Conservation (phyloP, 2,888 invertebrate species). For the Spialia ferax region DNA sequence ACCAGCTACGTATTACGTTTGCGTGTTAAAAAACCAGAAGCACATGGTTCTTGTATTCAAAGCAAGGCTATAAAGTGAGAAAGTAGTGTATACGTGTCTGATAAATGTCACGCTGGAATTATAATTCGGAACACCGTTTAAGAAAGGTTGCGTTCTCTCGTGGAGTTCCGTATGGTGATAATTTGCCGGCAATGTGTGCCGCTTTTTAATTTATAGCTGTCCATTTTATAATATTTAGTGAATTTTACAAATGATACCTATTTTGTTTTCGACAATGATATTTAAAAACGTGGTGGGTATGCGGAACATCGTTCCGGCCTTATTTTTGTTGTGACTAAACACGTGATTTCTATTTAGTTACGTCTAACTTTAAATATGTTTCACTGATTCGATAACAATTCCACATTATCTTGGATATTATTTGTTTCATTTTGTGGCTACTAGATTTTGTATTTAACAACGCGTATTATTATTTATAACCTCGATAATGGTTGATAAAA, state of each 20-base stretch:
- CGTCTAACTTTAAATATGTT: conserved; percentile 15
- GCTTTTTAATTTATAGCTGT: neutral
- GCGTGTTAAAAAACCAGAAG: conserved; percentile 56
- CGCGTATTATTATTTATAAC: conserved; percentile 25
- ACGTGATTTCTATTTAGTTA: conserved; percentile 34
- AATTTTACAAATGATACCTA: neutral
- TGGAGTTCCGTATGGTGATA: conserved; percentile 45
- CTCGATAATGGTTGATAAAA: conserved; percentile 32
- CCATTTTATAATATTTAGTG: neutral
- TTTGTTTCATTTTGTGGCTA: neutral
- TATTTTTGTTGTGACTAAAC: conserved; percentile 37
- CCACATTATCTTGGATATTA: neutral
- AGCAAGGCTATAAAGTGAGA: conserved; percentile 46
- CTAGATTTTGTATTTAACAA: conserved; percentile 6
- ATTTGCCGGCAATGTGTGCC: conserved; percentile 41
- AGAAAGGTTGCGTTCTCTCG: conserved; percentile 27
- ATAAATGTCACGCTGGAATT: conserved; percentile 48
- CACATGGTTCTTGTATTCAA: conserved; percentile 56
- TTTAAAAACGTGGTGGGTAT: conserved; percentile 34
- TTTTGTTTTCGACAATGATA: conserved; percentile 18
- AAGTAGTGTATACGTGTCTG: conserved; percentile 55
- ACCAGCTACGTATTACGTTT: conserved; percentile 56
- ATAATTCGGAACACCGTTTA: conserved; percentile 34
- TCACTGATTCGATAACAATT: neutral
- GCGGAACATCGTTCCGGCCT: conserved; percentile 18